A percentile compares a stretch with the other conserved stretches of the same genome.
Conservation (phyloP, 2,797 vertebrate species). For the Molossus alvarezi region DNA sequence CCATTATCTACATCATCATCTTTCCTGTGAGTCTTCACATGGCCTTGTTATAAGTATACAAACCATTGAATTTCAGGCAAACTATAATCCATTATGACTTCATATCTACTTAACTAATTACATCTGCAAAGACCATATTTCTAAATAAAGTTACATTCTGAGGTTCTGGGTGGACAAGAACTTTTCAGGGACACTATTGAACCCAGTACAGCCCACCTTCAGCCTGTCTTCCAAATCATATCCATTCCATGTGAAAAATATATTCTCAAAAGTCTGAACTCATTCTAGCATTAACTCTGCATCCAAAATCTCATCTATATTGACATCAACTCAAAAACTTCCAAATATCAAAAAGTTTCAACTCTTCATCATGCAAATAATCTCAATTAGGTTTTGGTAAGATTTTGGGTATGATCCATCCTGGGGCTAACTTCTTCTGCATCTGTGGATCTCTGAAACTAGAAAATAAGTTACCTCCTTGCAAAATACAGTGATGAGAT, state of each 20-base stretch:
- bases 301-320: constrained; percentile 44
- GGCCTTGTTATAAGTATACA: not conserved
- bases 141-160: constrained; percentile 53
- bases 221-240: not conserved
- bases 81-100: not conserved
- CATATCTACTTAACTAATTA: constrained; percentile 55
- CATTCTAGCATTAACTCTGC: constrained; percentile 29
- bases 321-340: constrained; percentile 1
- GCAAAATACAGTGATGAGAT: not conserved
- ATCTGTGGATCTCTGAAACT: constrained; percentile 2
- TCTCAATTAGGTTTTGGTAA: not conserved
- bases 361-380: constrained; percentile 22
- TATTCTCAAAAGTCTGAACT: not conserved
- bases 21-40: too few relatives aligned
- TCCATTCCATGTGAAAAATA: not conserved
- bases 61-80: not conserved
- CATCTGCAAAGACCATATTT: constrained; percentile 8
- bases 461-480: constrained; percentile 47
- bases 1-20: not conserved
- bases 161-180: not conserved
- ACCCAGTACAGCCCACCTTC: not conserved
- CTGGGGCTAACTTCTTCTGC: not conserved
- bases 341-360: not conserved
- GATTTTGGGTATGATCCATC: not conserved
- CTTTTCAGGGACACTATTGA: not conserved